Base-by-base conservation (phyloP, 2,797 vertebrate species). In the Bovichtus diacanthus region DNA sequence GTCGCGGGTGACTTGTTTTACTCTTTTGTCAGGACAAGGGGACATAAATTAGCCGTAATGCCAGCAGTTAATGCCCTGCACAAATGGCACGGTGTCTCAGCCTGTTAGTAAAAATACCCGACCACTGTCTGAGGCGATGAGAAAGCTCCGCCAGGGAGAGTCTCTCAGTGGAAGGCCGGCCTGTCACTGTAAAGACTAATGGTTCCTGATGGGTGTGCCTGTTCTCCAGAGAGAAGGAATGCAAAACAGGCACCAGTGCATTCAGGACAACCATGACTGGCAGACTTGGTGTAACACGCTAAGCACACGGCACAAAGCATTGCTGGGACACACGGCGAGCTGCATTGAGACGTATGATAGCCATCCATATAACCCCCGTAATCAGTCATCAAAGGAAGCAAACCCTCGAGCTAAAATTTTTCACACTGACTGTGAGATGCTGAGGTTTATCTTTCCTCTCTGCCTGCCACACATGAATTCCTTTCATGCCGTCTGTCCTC, bases 131-230 rank as follows among this genome's bases (percentile, higher is more conserved):
- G 69, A 81, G 75, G 85, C 82, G 61, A 87, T 76, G 86, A 78
- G 79, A 90, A 87, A 82, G 81, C 83, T 88, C 74, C 70, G 78
- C 67, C 69, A 86, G 85, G 74, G 81, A 90, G 80, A 90, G 84
- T 76, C 71, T 89, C 86, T 87, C 86, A 70, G 86, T 60, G 81
- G 79, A 88, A 77, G 84, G 79, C 84, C 27, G 62, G 81, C 75
- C 80, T 89, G 90, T 92, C 92, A 88, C 70, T 44, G 76, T 79
- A 76, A 90, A 88, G 90, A 92, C 90, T 90, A 93, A 93, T 93
- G 90, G 80, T 25, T 90, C 80, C 88, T 93, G 91, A 93, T 92
- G 88, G 87, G 87, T 88, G 89, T 80, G 86, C 79, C 85, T 82
- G 69, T 86, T 88, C 81, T 82, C 84, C 62, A 76, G 76, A 84